Conservation (phyloP, 2,888 invertebrate species). For the Candidula unifasciata region DNA sequence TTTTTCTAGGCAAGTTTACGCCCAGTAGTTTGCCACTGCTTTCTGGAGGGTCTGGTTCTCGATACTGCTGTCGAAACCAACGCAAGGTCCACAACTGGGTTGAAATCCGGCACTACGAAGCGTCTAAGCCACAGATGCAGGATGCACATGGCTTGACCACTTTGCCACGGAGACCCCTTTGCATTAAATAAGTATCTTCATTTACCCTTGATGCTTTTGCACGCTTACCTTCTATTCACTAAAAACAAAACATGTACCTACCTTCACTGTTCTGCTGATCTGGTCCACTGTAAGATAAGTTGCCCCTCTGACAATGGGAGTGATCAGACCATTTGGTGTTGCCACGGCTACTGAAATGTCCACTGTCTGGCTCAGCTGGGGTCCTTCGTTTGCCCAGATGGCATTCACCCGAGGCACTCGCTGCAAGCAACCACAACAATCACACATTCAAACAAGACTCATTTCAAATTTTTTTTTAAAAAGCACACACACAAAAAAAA, state of each 20-base stretch:
- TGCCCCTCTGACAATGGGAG: constrained; percentile 94
- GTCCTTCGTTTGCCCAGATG: constrained; percentile 69
- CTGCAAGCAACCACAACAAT: constrained; percentile 11
- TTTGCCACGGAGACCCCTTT: too few species aligned
- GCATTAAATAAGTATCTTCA: too few species aligned
- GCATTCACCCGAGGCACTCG: constrained; percentile 74
- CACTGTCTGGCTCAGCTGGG: constrained; percentile 81
- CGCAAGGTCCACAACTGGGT: too few species aligned
- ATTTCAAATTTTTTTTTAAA: not conserved
- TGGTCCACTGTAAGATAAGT: constrained; percentile 83
- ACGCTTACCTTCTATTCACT: too few species aligned
- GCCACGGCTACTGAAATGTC: constrained; percentile 98
- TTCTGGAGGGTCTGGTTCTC: too few species aligned
- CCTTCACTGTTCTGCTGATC: constrained; percentile 82
- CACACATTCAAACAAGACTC: not conserved
- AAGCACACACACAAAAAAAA: not conserved
- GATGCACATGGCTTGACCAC: too few species aligned
- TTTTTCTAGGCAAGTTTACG: too few species aligned
- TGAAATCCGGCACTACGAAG: too few species aligned
- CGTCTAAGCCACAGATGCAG: too few species aligned
- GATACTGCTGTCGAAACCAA: too few species aligned
- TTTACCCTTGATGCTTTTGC: too few species aligned
- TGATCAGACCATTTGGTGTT: constrained; percentile 94
- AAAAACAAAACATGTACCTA: constrained; percentile 56
- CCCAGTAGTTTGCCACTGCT: too few species aligned